These are phyloP conservation scores for Agrotis exclamationis DNA, from an alignment of 2,888 invertebrate species.

Conservation along the genomic window DNA sequence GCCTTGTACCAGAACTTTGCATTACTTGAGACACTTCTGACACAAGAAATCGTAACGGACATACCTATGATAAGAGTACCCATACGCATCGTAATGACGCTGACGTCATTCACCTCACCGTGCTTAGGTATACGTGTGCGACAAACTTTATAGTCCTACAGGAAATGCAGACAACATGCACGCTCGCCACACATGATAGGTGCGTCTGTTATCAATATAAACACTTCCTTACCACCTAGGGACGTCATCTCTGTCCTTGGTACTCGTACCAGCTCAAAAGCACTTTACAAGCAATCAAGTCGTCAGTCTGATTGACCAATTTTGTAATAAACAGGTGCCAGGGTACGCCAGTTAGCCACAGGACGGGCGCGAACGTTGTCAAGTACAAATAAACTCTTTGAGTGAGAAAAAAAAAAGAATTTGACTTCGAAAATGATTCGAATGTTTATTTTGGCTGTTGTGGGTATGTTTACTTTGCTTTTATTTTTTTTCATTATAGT, in stretches of 20 bases:
- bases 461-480: conserved; percentile 59
- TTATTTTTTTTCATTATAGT: background rate
- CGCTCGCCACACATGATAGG: conserved; percentile 24
- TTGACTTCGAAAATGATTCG: conserved; percentile 53
- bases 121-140: no score
- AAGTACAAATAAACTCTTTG: conserved; percentile 57
- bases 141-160: background rate
- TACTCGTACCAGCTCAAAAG: conserved; percentile 78
- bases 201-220: conserved; percentile 29
- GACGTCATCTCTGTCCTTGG: conserved; percentile 80
- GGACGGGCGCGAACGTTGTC: conserved; percentile 60
- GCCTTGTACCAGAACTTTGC: no score
- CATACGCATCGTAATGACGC: no score
- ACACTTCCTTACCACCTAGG: conserved; percentile 57
- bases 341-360: conserved; percentile 62
- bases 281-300: conserved; percentile 79
- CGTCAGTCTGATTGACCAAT: conserved; percentile 81
- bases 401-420: conserved; percentile 52
- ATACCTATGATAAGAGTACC: no score
- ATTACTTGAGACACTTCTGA: no score
- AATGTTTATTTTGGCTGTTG: conserved; percentile 62
- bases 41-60: no score
- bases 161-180: conserved; percentile 34
- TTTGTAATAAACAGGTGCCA: conserved; percentile 82
- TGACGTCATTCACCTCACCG: no score